Conservation (phyloP, 2,888 invertebrate genomes). For the Agrotis exclamationis region DNA sequence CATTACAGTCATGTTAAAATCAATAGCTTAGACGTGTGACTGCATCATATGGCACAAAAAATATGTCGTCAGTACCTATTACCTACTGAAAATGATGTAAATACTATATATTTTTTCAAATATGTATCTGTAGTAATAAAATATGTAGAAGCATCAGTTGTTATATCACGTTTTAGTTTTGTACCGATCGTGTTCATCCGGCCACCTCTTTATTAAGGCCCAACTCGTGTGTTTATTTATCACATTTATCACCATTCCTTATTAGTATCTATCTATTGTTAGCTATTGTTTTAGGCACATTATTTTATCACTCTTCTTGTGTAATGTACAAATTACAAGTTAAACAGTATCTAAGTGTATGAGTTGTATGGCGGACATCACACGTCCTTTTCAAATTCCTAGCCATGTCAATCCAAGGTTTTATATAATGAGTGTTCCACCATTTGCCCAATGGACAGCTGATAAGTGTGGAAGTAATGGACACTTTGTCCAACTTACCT, state of each 20-base stretch:
- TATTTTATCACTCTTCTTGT: slow-evolving; percentile 26
- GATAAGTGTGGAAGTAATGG: slow-evolving; percentile 33
- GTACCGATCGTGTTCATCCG: slow-evolving; percentile 5
- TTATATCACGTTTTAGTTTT: slow-evolving; percentile 44
- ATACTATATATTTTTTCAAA: slow-evolving; percentile 3
- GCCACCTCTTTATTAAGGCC: slow-evolving; percentile 16
- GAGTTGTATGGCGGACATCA: background rate
- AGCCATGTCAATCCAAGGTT: background rate
- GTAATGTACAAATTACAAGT: slow-evolving; percentile 8
- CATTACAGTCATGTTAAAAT: background rate
- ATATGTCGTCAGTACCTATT: too few species aligned
- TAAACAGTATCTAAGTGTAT: slow-evolving; percentile 4
- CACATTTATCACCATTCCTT: slow-evolving; percentile 18
- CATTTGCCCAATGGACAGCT: slow-evolving; percentile 2
- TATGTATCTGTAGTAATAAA: slow-evolving; percentile 15
- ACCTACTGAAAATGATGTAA: slow-evolving; percentile 15
- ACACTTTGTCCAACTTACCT: slow-evolving; percentile 46
- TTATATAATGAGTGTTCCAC: background rate
- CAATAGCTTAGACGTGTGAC: slow-evolving; percentile 13
- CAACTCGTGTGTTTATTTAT: slow-evolving; percentile 10
- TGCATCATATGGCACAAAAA: slow-evolving; percentile 9
- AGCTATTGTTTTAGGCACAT: slow-evolving; percentile 27
- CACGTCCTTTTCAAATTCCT: background rate
- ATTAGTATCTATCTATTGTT: slow-evolving; percentile 34
- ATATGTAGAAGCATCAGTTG: slow-evolving; percentile 1